A percentile compares a stretch with the other conserved stretches of the same genome.
Conservation (phyloP, 64 coral and sea anemone species). For the Pachyseris speciosa region DNA sequence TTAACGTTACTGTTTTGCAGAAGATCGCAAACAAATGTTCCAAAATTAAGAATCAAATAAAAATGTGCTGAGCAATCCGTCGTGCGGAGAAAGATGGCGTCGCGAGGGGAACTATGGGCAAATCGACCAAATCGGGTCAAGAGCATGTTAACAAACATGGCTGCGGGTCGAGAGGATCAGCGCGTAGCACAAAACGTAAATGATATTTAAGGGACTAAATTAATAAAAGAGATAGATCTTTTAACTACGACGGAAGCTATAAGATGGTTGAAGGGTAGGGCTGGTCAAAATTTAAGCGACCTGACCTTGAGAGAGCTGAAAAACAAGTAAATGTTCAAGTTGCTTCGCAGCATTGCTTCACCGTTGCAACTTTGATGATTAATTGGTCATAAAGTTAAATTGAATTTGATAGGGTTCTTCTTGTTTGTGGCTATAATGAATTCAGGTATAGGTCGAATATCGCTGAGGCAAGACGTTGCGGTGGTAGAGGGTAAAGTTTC, state of each 20-base stretch:
- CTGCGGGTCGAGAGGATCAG: no score
- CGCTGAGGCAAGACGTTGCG: background rate
- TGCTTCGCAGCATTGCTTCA: background rate
- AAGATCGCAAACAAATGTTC: no score
- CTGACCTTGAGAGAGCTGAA: constrained; percentile 2
- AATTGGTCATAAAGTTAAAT: no score
- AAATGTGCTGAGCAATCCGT: no score
- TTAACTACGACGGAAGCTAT: no score
- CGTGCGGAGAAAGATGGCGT: background rate
- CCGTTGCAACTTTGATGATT: background rate
- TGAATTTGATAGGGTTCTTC: background rate
- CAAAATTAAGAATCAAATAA: no score
- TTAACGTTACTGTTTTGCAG: no score
- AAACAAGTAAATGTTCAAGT: constrained; percentile 3
- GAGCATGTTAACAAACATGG: no score
- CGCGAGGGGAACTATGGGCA: background rate
- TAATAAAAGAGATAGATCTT: no score
- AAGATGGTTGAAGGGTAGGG: no score
- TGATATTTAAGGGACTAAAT: background rate
- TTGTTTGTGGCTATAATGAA: background rate
- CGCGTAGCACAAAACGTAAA: background rate
- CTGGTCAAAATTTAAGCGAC: background rate
- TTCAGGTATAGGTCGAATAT: constrained; percentile 14
- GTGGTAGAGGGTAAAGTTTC: background rate
- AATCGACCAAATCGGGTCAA: background rate